phyloP scores from a whole-genome alignment of 2,888 invertebrate genomes.

The Aelia acuminata region DNA sequence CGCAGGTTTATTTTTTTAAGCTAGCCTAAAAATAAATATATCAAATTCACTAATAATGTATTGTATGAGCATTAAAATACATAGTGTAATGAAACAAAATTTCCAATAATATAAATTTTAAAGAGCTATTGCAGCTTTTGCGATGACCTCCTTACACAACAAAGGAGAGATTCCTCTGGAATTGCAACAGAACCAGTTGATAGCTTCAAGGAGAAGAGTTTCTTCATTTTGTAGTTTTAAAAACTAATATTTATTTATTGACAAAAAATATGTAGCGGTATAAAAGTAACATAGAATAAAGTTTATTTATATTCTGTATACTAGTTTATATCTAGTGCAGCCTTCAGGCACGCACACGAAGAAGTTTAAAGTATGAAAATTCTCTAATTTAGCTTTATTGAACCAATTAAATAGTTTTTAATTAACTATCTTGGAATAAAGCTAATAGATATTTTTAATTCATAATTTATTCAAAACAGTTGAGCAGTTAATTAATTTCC shows the following conservation, averaged over 20 bases:
- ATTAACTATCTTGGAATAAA: background rate
- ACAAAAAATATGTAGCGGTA: no score
- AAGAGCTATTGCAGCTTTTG: background rate
- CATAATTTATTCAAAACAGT: background rate
- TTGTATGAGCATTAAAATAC: no score
- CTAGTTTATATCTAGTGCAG: no score
- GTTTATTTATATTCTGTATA: no score
- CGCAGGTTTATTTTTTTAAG: no score
- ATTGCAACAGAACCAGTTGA: constrained; percentile 25
- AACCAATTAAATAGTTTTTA: background rate
- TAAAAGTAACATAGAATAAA: no score
- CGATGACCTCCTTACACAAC: constrained; percentile 21
- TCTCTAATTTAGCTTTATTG: background rate
- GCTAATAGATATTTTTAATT: no score
- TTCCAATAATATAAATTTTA: background rate
- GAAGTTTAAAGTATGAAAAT: background rate
- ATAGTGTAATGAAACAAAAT: no score
- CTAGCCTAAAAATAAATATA: no score
- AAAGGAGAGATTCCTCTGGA: constrained; percentile 12
- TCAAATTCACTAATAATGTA: background rate
- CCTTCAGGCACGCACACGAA: no score
- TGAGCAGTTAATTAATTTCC: background rate
- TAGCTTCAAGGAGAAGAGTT: background rate
- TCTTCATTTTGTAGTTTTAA: background rate
- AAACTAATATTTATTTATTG: no score